These are phyloP conservation scores for Salvator merianae DNA, from an alignment of 2,113 vertebrate species.

Conservation along the genomic window DNA sequence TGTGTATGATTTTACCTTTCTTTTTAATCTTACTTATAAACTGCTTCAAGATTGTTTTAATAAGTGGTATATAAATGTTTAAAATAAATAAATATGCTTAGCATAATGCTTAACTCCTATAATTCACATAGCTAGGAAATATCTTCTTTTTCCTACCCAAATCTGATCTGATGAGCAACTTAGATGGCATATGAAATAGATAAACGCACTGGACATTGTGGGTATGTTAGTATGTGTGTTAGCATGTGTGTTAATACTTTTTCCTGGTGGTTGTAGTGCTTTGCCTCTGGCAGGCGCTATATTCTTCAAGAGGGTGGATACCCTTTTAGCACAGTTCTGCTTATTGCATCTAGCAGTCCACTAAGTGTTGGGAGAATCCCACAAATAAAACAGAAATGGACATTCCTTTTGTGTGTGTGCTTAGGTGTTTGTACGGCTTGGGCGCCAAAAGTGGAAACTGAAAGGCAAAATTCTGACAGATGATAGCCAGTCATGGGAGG, in stretches of 20 bases:
- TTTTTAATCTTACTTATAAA: neutral
- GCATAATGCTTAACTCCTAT: neutral
- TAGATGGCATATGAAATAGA: neutral
- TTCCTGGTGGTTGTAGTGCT: neutral
- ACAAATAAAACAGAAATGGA: neutral
- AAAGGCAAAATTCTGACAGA: constrained; percentile 89
- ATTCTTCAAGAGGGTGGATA: no score
- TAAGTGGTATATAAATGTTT: neutral
- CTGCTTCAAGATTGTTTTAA: no score
- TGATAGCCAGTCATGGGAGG: constrained; percentile 92
- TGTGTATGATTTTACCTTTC: no score
- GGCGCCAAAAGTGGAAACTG: constrained; percentile 91
- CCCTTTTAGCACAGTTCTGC: neutral
- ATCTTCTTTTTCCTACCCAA: neutral
- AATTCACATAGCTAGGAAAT: neutral
- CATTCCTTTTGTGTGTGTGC: neutral
- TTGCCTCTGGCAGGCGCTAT: neutral
- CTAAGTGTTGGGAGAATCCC: neutral
- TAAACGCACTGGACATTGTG: neutral
- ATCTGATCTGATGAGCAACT: neutral
- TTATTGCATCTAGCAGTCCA: neutral
- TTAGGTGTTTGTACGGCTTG: constrained; percentile 88
- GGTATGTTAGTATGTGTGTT: no score
- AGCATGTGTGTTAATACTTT: neutral
- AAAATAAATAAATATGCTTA: neutral